Conservation (phyloP, 2,797 vertebrate genomes). For the Takifugu rubripes region DNA sequence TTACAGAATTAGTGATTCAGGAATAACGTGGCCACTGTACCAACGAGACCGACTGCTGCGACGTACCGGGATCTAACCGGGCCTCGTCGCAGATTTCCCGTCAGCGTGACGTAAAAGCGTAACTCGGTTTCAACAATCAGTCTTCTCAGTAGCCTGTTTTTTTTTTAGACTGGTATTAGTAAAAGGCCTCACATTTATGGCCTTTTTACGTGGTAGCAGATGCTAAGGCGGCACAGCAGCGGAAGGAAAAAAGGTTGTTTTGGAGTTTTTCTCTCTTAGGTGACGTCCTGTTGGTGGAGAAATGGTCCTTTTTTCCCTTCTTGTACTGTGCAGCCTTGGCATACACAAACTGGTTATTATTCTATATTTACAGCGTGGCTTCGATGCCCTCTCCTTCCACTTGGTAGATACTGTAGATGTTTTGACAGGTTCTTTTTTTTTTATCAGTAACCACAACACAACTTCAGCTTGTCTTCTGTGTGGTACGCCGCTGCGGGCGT, state of each 20-base stretch:
- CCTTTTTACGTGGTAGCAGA: slow-evolving; percentile 66
- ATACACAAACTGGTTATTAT: slow-evolving; percentile 61
- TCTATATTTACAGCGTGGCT: slow-evolving; percentile 71
- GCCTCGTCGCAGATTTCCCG: slow-evolving; percentile 39
- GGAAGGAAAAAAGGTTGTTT: neutral
- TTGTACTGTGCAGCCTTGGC: slow-evolving; percentile 59
- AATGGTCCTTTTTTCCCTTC: slow-evolving; percentile 1
- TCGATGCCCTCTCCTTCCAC: slow-evolving; percentile 65
- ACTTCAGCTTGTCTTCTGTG: slow-evolving; percentile 45
- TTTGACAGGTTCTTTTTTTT: slow-evolving; percentile 48
- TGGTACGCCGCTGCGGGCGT: slow-evolving; percentile 52
- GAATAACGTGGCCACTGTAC: slow-evolving; percentile 23
- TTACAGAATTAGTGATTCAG: slow-evolving; percentile 6
- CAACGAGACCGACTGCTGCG: slow-evolving; percentile 26
- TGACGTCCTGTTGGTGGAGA: neutral
- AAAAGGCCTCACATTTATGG: slow-evolving; percentile 62
- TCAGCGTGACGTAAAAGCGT: slow-evolving; percentile 57
- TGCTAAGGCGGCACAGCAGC: slow-evolving; percentile 52
- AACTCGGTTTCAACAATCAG: slow-evolving; percentile 65
- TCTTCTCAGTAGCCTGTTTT: slow-evolving; percentile 68
- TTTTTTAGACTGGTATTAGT: slow-evolving; percentile 65
- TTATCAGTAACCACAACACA: slow-evolving; percentile 56
- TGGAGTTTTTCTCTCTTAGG: neutral
- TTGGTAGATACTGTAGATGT: slow-evolving; percentile 65
- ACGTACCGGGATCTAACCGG: slow-evolving; percentile 29